These are phyloP conservation scores for Bombus confusus DNA, from an alignment of 1,140 invertebrate genomes.

Conservation along the genomic window DNA sequence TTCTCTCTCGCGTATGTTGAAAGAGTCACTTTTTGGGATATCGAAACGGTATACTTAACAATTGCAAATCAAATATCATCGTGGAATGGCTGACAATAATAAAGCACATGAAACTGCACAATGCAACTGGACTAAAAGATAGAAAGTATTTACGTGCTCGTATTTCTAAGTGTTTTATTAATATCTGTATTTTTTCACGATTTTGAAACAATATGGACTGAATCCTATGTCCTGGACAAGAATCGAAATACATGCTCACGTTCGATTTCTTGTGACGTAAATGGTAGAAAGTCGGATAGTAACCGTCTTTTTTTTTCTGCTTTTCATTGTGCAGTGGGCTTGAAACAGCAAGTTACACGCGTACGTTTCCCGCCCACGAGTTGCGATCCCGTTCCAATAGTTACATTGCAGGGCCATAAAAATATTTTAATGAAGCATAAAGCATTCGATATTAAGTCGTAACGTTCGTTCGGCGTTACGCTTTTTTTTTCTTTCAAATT, in stretches of 20 bases:
- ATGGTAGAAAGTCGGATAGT: constrained; percentile 24
- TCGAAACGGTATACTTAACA: neutral
- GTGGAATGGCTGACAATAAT: neutral
- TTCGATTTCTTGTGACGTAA: neutral
- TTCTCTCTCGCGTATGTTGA: neutral
- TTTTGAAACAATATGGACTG: no score
- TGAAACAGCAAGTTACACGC: constrained; percentile 4
- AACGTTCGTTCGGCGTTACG: neutral
- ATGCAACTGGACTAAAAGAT: neutral
- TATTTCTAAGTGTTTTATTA: neutral
- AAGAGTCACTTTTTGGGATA: neutral
- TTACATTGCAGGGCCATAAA: neutral
- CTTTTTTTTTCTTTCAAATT: neutral
- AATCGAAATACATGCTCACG: neutral
- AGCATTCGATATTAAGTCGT: constrained; percentile 8
- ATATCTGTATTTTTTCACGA: neutral
- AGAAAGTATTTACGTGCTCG: neutral
- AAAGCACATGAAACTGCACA: neutral
- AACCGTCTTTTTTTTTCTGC: constrained; percentile 1
- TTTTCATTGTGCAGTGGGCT: neutral
- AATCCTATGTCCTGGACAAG: neutral
- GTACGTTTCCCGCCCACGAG: constrained; percentile 25
- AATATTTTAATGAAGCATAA: constrained; percentile 34
- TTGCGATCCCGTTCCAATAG: neutral
- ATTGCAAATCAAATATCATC: neutral